These are phyloP conservation scores for Globodera ellingtonae DNA, from an alignment of 1,140 invertebrate genomes.

Conservation along the genomic window DNA sequence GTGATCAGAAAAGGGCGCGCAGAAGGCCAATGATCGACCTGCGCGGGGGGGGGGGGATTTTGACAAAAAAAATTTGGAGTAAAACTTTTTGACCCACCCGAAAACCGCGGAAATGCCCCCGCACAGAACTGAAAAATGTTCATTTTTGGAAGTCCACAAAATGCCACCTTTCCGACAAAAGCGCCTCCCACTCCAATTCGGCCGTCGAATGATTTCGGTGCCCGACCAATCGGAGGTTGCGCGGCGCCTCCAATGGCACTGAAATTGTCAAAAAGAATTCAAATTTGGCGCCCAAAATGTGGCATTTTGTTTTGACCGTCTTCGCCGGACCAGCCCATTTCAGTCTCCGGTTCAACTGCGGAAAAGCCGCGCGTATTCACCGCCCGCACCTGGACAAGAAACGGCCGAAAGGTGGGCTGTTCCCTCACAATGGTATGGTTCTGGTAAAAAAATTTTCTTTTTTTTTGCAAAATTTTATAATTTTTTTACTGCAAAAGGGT, in stretches of 20 bases:
- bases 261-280: slow-evolving; percentile 10
- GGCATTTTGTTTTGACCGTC: slow-evolving; percentile 71
- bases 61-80: neutral
- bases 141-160: neutral
- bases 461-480: slow-evolving; percentile 1
- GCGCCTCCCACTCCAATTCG: slow-evolving; percentile 51
- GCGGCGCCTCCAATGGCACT: slow-evolving; percentile 51
- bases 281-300: neutral
- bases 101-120: slow-evolving; percentile 60
- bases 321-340: slow-evolving; percentile 91
- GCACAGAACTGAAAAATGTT: slow-evolving; percentile 24
- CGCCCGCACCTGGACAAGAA: slow-evolving; percentile 86
- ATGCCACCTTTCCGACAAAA: slow-evolving; percentile 4
- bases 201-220: slow-evolving; percentile 55
- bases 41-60: neutral
- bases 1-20: slow-evolving; percentile 40
- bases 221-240: slow-evolving; percentile 40
- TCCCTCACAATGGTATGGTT: slow-evolving; percentile 72
- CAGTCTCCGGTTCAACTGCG: slow-evolving; percentile 78
- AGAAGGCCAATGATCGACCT: slow-evolving; percentile 55
- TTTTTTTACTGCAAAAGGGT: slow-evolving; percentile 65
- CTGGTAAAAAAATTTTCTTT: slow-evolving; percentile 40
- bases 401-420: slow-evolving; percentile 86
- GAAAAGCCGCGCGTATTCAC: slow-evolving; percentile 87
- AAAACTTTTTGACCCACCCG: slow-evolving; percentile 33